Base-by-base conservation (phyloP, 1,140 invertebrate genomes). In the Trypoxylus dichotomus region DNA sequence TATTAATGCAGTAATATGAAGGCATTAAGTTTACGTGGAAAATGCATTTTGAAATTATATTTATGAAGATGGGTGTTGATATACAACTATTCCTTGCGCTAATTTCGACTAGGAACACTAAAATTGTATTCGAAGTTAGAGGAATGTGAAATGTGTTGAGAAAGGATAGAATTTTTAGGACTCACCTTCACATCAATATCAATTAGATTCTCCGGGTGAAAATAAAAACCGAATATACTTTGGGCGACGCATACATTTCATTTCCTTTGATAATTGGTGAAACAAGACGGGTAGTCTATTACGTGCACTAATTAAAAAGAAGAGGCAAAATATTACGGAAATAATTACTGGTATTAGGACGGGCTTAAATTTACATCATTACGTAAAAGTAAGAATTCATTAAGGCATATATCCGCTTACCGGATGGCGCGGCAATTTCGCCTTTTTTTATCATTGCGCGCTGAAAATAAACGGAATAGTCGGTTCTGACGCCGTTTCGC, bases 331-430 rank as follows among this genome's bases (percentile, higher is more conserved):
- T 68, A 68, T 68, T 68, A 32, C 72, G 41, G 32, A 74, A 74
- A 74, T 74, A 74, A 74, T 74, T 74, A 41, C 72, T 37, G 72
- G 19, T 74, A 74, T 74, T 74, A 74, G 47, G 58, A 11, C 15
- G 75, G 29, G 75, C 37, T 63, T 76, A 76, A 42, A 54, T 37
- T 76, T 76, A 76, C 75, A 76, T 76, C 75, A 60, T 76, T 76
- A 76, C 41, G 54, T 76, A 76, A 27, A 76, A 76, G 47, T 60
- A 76, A 60, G 58, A 60, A 63, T 41, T 74, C 72, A 43, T 74
- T 74, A 74, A 74, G 41, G 72, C 60, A 29, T 24, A 68, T 68
- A 68, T 68, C 60, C 60, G 60, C 60, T 68, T 68, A 24, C 60
- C 13, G 60, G 27, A 29, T 3, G 5, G 60, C 27, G 24, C 60